Percentiles rank a stretch among this genome's conserved stretches.
Conservation (phyloP, 2,888 invertebrate genomes). For the Synanthedon vespiformis region DNA sequence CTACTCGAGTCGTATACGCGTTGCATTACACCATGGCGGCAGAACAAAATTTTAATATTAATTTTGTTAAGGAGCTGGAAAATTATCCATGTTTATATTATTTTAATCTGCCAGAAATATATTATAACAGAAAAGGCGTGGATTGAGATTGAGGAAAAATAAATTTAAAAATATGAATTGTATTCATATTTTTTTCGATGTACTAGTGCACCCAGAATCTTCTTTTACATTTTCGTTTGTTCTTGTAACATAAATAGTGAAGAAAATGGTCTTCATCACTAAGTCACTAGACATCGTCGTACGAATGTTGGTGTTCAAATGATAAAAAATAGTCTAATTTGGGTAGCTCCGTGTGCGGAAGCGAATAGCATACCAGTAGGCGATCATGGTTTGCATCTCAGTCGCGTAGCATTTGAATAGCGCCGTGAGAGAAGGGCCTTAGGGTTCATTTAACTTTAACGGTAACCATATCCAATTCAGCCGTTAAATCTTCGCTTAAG, state of each 20-base stretch:
- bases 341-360: background rate
- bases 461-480: no score
- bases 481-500: no score
- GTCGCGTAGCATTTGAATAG: background rate
- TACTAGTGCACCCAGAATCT: background rate
- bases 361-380: background rate
- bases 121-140: no score
- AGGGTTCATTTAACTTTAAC: no score
- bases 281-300: background rate
- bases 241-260: background rate
- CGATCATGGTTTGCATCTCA: background rate
- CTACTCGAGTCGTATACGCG: no score
- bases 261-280: background rate
- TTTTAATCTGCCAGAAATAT: no score
- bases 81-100: no score
- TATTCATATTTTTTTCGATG: background rate
- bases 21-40: no score
- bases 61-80: no score
- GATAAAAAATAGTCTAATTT: background rate
- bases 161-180: background rate
- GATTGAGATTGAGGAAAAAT: no score
- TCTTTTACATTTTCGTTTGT: background rate
- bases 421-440: background rate
- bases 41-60: no score
- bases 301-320: background rate